These are phyloP conservation scores for Stichodactyla helianthus DNA, from an alignment of 64 coral and sea anemone species.

Conservation along the genomic window DNA sequence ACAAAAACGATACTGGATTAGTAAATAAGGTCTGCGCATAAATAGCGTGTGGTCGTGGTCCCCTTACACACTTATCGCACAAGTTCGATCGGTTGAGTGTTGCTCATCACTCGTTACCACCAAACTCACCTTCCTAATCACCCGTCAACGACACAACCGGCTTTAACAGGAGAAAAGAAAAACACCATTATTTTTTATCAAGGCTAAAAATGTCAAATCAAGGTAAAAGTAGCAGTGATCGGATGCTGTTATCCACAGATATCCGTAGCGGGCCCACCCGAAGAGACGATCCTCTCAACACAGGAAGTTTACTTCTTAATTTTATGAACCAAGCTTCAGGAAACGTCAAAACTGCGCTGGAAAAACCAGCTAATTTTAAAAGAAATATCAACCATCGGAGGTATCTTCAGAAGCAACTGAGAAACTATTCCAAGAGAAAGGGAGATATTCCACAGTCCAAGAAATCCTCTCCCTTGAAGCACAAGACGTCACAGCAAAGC, in stretches of 20 bases:
- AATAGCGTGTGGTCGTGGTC: slow-evolving; percentile 42
- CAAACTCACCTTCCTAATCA: background rate
- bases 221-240: slow-evolving; percentile 25
- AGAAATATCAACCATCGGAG: slow-evolving; percentile 96
- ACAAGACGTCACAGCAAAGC: background rate
- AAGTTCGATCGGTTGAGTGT: background rate
- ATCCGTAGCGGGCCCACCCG: slow-evolving; percentile 19
- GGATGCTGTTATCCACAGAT: slow-evolving; percentile 35
- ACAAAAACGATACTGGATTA: slow-evolving; percentile 75
- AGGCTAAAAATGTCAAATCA: slow-evolving; percentile 42
- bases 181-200: background rate
- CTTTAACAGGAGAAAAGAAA: background rate
- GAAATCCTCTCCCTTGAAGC: slow-evolving; percentile 33
- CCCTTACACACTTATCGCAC: background rate
- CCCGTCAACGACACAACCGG: background rate
- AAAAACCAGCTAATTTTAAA: slow-evolving; percentile 97
- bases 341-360: slow-evolving; percentile 90
- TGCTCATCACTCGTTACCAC: background rate
- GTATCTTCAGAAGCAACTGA: slow-evolving; percentile 92
- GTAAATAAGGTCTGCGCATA: slow-evolving; percentile 89
- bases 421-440: slow-evolving; percentile 87
- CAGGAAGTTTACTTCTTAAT: slow-evolving; percentile 77
- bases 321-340: slow-evolving; percentile 95
- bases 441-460: slow-evolving; percentile 59
- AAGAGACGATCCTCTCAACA: slow-evolving; percentile 61